Evolutionary conservation across 2,113 vertebrate species (phyloP), one percentile per base, ranked within the genome.

Genomic region (Channa maculata): DNA sequence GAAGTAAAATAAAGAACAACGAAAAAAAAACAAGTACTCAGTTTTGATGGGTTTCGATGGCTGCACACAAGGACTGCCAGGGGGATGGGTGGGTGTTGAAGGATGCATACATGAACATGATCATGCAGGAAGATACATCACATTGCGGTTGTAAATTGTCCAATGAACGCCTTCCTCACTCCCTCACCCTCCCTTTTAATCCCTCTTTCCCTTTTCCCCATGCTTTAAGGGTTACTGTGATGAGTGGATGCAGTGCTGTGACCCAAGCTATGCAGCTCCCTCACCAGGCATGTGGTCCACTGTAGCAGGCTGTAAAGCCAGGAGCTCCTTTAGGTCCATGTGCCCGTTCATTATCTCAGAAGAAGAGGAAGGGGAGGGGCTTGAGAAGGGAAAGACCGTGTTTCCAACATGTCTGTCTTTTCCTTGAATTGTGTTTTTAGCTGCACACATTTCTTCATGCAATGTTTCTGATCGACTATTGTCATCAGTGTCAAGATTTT

Each of bases 261-360:
- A 93, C 92, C 94, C 94, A 93, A 89, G 91, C 86, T 95, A 95
- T 83, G 90, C 92, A 78, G 93, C 93, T 95, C 96, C 96, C 97
- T 99, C 97, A 99, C 97, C 97, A 93, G 97, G 96, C 95, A 94
- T 92, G 94, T 92, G 94, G 92, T 96, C 96, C 93, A 94, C 86
- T 79, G 90, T 75, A 79, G 90, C 48, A 73, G 95, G 37, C 75
- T 90, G 91, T 43, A 83, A 39, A 90, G 95, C 92, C 92, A 94
- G 95, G 89, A 94, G 93, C 91, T 97, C 96, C 93, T 94, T 94
- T 68, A 94, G 84, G 91, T 92, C 94, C 90, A 94, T 91, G 90
- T 95, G 95, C 91, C 94, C 73, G 85, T 86, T 86, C 94, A 92
- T 89, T 59, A 92, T 89, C 63, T 87, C 87, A 44, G 92, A 90